Evolutionary conservation across 1,140 invertebrate genomes (phyloP), one percentile per base, ranked within the genome.

Genomic region (Sinella curviseta): DNA sequence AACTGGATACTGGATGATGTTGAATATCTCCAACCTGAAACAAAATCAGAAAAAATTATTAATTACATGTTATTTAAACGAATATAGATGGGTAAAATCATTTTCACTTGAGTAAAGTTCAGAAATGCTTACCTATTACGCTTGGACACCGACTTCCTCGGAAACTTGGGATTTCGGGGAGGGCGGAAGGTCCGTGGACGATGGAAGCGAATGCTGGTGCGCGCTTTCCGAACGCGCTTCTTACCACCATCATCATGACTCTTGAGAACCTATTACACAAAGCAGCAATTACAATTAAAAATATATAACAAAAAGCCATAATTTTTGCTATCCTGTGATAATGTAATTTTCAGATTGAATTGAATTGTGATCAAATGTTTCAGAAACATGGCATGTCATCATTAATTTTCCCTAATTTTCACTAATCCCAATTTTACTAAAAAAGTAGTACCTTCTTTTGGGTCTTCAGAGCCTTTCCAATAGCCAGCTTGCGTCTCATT

Each of bases 1-100:
- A 86, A 99, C 89, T 26, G 98, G 98, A 86, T 93, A 97, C 88
- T 99, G 99, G 84, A 99, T 96, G 86, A 99, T 97, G 85, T 95
- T 95, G 88, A 93, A 98, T 70, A 96, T 94, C 90, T 99, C 98
- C 92, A 99, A 94, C 80, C 94, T 95, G 90, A 84, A 26, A 65
- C 3, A 60, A 60, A 14, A 60, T 12, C 8, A 26, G 24, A 60
- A 17, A 4, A 48, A 48, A 8, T 8, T 17, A 48, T 8, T 48
- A 48, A 17, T 17, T n/a, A n/a, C n/a, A n/a, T n/a, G n/a, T n/a
- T n/a, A n/a, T n/a, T n/a, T n/a, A n/a, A n/a, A n/a, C n/a, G n/a
- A n/a, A n/a, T n/a, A n/a, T n/a, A n/a, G n/a, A n/a, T n/a, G n/a
- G n/a, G n/a, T n/a, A n/a, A n/a, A n/a, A n/a, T 48, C 4, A 48